Evolutionary conservation across 1,140 invertebrate species (phyloP).

Genomic region (Eubasilissa regina): DNA sequence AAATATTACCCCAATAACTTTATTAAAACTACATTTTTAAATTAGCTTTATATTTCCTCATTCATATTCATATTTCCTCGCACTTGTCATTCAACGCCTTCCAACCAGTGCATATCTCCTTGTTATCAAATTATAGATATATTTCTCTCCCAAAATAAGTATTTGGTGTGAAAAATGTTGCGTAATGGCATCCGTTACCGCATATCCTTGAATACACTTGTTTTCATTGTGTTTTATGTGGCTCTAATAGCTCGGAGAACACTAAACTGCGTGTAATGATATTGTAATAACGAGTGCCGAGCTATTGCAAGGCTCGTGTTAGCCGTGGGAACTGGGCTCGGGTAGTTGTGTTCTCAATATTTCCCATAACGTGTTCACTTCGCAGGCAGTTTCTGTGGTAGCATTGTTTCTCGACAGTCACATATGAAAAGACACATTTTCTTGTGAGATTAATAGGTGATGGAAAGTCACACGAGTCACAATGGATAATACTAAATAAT

Average conservation of each 20-base stretch:
- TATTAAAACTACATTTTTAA: no score
- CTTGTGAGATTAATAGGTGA: background rate
- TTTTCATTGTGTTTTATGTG: slow-evolving; percentile 8
- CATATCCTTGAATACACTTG: background rate
- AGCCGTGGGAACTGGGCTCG: slow-evolving; percentile 32
- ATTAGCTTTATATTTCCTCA: no score
- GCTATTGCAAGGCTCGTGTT: slow-evolving; percentile 12
- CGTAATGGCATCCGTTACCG: background rate
- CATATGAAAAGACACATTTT: slow-evolving; percentile 31
- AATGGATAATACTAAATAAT: slow-evolving; percentile 30
- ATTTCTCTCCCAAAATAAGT: background rate
- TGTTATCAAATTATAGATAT: no score
- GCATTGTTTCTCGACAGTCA: slow-evolving; percentile 7
- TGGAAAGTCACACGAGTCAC: slow-evolving; percentile 15
- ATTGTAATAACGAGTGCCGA: slow-evolving; percentile 24
- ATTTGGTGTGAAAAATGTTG: slow-evolving; percentile 4
- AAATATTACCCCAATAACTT: no score
- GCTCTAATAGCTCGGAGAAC: slow-evolving; percentile 2
- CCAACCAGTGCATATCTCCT: no score
- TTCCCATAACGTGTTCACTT: background rate
- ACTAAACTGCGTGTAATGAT: slow-evolving; percentile 8
- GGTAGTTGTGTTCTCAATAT: slow-evolving; percentile 7
- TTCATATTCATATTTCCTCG: no score
- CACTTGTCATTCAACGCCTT: no score
- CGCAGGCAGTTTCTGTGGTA: background rate